Conservation (phyloP, 2,888 invertebrate species). For the Keiferia lycopersicella region DNA sequence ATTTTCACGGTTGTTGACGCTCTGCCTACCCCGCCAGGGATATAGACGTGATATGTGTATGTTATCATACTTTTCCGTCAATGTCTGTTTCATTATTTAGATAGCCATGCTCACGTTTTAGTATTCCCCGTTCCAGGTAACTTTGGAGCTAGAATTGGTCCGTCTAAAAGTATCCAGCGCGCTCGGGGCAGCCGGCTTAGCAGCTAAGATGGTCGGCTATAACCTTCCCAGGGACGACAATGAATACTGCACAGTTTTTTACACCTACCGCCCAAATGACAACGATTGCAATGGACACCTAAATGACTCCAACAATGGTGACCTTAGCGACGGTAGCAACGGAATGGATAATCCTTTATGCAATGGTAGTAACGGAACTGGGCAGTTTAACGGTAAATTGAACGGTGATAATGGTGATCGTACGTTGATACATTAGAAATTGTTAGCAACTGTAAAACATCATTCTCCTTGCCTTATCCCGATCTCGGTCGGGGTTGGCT, state of each 20-base stretch:
- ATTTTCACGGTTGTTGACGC: no score
- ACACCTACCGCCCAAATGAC: slow-evolving; percentile 69
- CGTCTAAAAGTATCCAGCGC: slow-evolving; percentile 88
- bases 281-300: background rate
- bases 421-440: background rate
- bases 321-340: background rate
- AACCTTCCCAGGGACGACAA: slow-evolving; percentile 86
- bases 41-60: no score
- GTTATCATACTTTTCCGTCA: no score
- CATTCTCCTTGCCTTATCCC: no score
- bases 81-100: no score
- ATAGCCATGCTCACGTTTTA: no score
- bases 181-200: slow-evolving; percentile 92
- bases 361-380: background rate
- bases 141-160: slow-evolving; percentile 81
- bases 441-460: background rate
- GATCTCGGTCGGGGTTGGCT: no score
- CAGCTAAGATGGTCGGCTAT: slow-evolving; percentile 85
- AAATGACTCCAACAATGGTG: background rate
- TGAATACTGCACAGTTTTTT: slow-evolving; percentile 85
- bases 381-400: background rate
- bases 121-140: slow-evolving; percentile 49
- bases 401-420: background rate
- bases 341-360: no score
- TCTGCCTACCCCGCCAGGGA: no score